These are phyloP conservation scores for Albula glossodonta DNA, from an alignment of 2,113 vertebrate species.

Conservation along the genomic window DNA sequence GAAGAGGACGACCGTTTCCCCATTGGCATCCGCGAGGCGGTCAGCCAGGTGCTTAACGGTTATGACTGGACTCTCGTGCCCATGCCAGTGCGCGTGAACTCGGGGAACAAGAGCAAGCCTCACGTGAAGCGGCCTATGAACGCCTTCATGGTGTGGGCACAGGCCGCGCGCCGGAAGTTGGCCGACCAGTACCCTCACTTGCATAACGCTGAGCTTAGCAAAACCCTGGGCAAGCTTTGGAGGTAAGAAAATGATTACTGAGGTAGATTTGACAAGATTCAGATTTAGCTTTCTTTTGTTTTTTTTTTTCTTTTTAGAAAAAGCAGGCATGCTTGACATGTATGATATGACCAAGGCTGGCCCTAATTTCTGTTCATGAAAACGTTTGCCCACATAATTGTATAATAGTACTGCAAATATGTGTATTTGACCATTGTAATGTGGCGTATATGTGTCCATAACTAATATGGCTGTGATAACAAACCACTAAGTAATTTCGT, in stretches of 20 bases:
- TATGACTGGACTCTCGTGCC: constrained; percentile 99
- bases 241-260: constrained; percentile 74
- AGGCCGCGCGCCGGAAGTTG: constrained; percentile 92
- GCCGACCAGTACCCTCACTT: constrained; percentile 96
- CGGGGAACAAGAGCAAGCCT: constrained; percentile 92
- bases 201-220: constrained; percentile 98
- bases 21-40: constrained; percentile 92
- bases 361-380: too few species aligned
- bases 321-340: too few species aligned
- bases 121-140: constrained; percentile 95
- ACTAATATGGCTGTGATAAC: too few species aligned
- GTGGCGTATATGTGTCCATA: too few species aligned
- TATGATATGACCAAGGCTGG: too few species aligned
- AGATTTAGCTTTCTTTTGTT: too few species aligned
- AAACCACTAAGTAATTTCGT: too few species aligned
- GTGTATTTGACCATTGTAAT: too few species aligned
- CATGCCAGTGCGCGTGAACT: constrained; percentile 94
- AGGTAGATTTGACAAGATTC: too few species aligned
- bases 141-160: constrained; percentile 96
- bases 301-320: too few species aligned
- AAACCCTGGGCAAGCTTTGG: constrained; percentile 97
- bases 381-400: too few species aligned
- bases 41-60: constrained; percentile 96
- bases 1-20: constrained; percentile 90
- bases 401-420: too few species aligned